A percentile compares a stretch with the other conserved stretches of the same genome.
Evolutionary conservation across 2,888 invertebrate genomes (phyloP).

Genomic region (Caenorhabditis auriculariae): DNA sequence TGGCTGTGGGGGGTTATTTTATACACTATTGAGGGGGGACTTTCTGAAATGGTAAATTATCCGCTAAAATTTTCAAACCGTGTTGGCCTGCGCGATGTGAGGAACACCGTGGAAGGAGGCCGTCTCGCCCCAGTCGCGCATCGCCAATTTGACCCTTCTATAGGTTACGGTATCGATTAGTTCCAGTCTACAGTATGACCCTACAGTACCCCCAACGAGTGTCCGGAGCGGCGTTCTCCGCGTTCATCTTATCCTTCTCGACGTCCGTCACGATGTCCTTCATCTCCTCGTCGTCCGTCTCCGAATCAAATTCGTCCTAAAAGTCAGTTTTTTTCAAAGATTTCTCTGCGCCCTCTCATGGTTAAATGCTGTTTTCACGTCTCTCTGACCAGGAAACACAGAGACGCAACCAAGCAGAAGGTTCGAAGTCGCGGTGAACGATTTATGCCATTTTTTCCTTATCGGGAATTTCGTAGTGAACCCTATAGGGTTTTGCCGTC

Average conservation of each 20-base stretch:
- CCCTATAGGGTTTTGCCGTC: too few species aligned
- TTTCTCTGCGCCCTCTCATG: too few species aligned
- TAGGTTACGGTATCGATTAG: slow-evolving; percentile 1
- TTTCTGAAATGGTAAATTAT: too few species aligned
- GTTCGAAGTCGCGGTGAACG: too few species aligned
- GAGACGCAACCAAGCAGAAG: too few species aligned
- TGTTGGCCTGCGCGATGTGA: slow-evolving; percentile 45
- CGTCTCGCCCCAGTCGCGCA: slow-evolving; percentile 46
- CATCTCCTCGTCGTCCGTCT: slow-evolving; percentile 37
- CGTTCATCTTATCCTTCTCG: slow-evolving; percentile 38
- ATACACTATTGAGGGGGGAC: too few species aligned
- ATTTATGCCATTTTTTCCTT: too few species aligned
- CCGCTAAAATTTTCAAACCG: slow-evolving; percentile 1
- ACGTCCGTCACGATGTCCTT: slow-evolving; percentile 43
- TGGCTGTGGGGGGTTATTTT: too few species aligned
- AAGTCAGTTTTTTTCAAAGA: too few species aligned
- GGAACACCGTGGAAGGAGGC: slow-evolving; percentile 47
- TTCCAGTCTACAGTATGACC: neutral
- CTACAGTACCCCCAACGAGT: slow-evolving; percentile 30
- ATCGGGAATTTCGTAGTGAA: too few species aligned
- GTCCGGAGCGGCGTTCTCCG: slow-evolving; percentile 17
- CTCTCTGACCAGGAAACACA: too few species aligned
- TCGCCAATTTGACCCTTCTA: slow-evolving; percentile 41
- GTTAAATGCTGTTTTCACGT: too few species aligned
- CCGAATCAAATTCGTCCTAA: slow-evolving; percentile 38